Conservation (phyloP, 2,888 invertebrate species). For the Athetis lepigone region DNA sequence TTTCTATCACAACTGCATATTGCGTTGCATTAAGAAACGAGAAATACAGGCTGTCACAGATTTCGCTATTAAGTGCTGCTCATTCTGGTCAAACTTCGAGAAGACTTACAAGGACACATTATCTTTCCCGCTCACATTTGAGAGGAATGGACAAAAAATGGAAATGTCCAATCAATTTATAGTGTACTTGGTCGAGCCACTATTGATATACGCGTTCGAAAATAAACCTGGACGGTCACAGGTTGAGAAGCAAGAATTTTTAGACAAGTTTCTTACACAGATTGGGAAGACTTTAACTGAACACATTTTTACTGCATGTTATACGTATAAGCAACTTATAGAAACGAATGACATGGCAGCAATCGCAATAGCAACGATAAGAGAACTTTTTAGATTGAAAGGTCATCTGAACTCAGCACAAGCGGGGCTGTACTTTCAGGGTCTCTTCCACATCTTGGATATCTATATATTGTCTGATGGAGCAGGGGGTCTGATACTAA, state of each 20-base stretch:
- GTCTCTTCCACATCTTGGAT: constrained; percentile 68
- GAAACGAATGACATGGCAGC: constrained; percentile 52
- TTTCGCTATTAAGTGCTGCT: constrained; percentile 62
- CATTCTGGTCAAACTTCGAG: constrained; percentile 67
- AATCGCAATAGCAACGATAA: constrained; percentile 57
- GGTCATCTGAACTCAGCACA: constrained; percentile 65
- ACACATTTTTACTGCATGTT: constrained; percentile 63
- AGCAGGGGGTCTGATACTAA: constrained; percentile 58
- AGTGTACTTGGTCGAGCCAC: constrained; percentile 62
- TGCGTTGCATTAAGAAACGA: constrained; percentile 59
- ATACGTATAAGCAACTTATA: constrained; percentile 57
- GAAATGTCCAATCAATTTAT: constrained; percentile 68
- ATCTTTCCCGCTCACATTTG: constrained; percentile 61
- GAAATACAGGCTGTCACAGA: constrained; percentile 60
- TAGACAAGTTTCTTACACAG: constrained; percentile 57
- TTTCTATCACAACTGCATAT: constrained; percentile 60
- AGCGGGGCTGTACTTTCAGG: constrained; percentile 69
- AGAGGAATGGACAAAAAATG: constrained; percentile 67
- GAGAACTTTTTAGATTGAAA: constrained; percentile 65
- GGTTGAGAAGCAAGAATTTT: constrained; percentile 33
- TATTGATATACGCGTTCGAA: constrained; percentile 51
- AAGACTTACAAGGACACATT: constrained; percentile 43
- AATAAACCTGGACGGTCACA: constrained; percentile 18
- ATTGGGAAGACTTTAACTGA: constrained; percentile 60
- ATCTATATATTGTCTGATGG: constrained; percentile 65